Evolutionary conservation across 1,140 invertebrate genomes (phyloP).

Genomic region (Riptortus pedestris): DNA sequence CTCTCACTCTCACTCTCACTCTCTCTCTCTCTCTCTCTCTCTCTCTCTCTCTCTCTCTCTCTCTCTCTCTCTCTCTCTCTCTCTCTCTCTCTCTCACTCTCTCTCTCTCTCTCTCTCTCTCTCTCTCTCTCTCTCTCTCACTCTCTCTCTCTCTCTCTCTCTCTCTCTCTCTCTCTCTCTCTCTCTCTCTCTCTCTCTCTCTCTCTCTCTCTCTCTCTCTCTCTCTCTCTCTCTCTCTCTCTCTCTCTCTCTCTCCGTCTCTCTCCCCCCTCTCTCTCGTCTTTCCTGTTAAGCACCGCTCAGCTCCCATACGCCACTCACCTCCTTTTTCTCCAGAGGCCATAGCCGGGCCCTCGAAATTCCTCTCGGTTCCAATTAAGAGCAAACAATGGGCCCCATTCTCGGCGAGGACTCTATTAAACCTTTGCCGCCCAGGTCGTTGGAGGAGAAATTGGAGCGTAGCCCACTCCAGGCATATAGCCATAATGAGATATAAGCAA

Average conservation of each 20-base stretch:
- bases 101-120: background rate
- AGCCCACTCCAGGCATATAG: no score
- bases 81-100: background rate
- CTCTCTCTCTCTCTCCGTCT: background rate
- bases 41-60: background rate
- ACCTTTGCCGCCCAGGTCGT: no score
- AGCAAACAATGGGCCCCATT: no score
- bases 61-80: background rate
- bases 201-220: background rate
- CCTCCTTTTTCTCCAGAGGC: background rate
- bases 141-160: background rate
- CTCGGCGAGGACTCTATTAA: no score
- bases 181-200: background rate
- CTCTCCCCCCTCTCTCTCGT: background rate
- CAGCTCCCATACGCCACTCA: background rate
- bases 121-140: background rate
- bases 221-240: background rate
- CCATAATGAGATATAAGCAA: no score
- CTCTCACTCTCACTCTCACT: background rate
- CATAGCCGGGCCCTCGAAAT: no score
- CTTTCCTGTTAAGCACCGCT: no score
- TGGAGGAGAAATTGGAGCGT: no score
- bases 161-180: conserved; percentile 1
- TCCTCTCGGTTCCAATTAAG: no score
- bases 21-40: background rate